Base-by-base conservation (phyloP, 2,888 invertebrate genomes). In the Andrena hattorfiana region DNA sequence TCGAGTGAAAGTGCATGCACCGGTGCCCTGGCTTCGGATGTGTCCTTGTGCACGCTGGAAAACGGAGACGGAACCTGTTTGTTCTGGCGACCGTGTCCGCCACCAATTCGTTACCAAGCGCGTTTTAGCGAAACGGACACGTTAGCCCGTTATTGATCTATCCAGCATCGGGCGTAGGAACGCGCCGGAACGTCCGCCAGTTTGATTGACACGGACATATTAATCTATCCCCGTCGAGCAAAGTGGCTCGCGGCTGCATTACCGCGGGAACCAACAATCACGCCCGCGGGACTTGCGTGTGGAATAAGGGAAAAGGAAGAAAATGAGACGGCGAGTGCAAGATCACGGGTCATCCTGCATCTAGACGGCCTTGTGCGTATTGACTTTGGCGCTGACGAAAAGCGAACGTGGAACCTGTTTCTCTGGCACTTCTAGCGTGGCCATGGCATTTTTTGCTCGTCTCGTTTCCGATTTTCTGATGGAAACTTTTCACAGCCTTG, bases 341-440 rank as follows among this genome's bases (percentile, higher is more conserved):
- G 68, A 73, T 77, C 68, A 10, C 67, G 54, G 80, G 74, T 69
- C 71, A 75, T 75, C 68, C 70, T 49, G 64, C 69, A 77, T 63
- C 56, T 67, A 69, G 77, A 62, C 69, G 85, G 64, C 85, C 83
- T 87, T 87, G 77, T 79, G 49, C 69, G 42, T 79, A 83, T 87
- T 74, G 82, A 86, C 77, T 85, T 79, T 81, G 64, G 28, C 68
- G 64, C 77, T 77, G 78, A 84, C 78, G 81, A 87, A 83, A 84
- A 86, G 78, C 80, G 75, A 56, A 77, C 68, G 63, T 49, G 54
- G 70, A 87, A 87, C 86, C 78, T 78, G 87, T 84, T 87, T 76
- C 69, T 16, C 72, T 32, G 48, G 20, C 60, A 72, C 60, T 20
- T 68, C 75, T 77, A 81, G 77, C 68, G 66, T 28, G 67, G 51